Evolutionary conservation across 1,140 invertebrate genomes (phyloP).

Genomic region (Meteorus sp.): DNA sequence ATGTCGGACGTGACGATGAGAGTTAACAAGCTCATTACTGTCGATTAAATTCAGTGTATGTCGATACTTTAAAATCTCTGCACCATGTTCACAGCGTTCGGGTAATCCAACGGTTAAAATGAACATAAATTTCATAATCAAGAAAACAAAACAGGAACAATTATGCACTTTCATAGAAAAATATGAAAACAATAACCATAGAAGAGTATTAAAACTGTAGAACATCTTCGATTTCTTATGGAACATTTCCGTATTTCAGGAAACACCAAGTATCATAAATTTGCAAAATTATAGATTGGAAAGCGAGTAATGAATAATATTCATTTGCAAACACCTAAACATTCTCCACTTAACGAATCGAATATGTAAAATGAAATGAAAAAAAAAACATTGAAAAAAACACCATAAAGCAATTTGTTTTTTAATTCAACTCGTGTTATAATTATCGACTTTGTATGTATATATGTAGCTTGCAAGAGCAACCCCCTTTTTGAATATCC

Average conservation of each 20-base stretch:
- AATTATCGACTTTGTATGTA: conserved; percentile 22
- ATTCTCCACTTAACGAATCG: too few species aligned
- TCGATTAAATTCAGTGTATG: conserved; percentile 22
- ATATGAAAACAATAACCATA: too few species aligned
- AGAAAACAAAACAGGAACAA: too few species aligned
- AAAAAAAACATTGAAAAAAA: not conserved
- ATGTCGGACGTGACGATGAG: conserved; percentile 46
- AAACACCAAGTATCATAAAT: not conserved
- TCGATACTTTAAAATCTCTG: not conserved
- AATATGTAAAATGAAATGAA: not conserved
- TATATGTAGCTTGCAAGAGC: conserved; percentile 1
- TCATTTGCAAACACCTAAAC: not conserved
- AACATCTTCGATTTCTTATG: too few species aligned
- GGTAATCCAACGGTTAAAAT: too few species aligned
- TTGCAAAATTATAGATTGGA: not conserved
- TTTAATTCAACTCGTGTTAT: conserved; percentile 19
- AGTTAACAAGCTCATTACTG: conserved; percentile 57
- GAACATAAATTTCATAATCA: too few species aligned
- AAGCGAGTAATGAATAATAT: not conserved
- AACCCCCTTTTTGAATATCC: conserved; percentile 22
- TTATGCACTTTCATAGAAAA: too few species aligned
- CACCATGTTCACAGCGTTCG: too few species aligned
- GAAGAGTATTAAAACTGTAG: too few species aligned
- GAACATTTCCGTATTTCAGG: too few species aligned
- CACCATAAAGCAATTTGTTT: conserved; percentile 7